Evolutionary conservation across 2,797 vertebrate genomes (phyloP), one percentile per base, ranked within the genome.

Genomic region (Cottoperca gobio): DNA sequence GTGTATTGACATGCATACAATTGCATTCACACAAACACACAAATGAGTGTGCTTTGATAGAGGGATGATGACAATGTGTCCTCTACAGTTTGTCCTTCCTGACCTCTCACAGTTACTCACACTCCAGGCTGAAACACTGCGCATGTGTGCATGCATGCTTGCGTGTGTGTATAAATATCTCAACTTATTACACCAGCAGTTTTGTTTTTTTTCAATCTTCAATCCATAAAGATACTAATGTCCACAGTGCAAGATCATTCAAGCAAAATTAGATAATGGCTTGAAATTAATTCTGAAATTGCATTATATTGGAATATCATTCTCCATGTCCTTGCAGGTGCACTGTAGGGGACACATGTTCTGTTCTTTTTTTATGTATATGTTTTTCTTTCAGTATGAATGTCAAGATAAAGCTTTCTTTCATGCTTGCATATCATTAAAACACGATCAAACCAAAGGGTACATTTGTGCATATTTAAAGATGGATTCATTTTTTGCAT

Each of bases 391-490:
- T 53, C 31, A 35, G 49, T 64, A 37, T 78, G 71, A 85, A 89
- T 84, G 81, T 85, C 86, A 86, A 79, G 70, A 59, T 24, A 58
- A 71, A 81, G 68, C 28, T 53, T 65, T 68, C 19, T 57, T 57
- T 52, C 46, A 31, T 76, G 37, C 43, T 14, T 71, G 28, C 55
- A 63, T 73, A 58, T 55, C 23, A 62, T 65, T 67, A 63, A 43
- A 65, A 76, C 46, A 63, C 9, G 24, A 55, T 78, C 43, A 70
- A 75, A 84, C 46, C 39, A 72, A 73, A 79, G 57, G 54, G 50
- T 42, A 72, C 33, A 75, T 61, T 17, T 74, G 28, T 79, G 72
- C 65, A 62, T 77, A 68, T 76, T 73, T 58, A 81, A 80, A 70
- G 19, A 59, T 73, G 66, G 8, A 69, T 66, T 31, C 59, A 21